A percentile compares a stretch with the other conserved stretches of the same genome.
Evolutionary conservation across 2,113 vertebrate genomes (phyloP).

Genomic region (cattle (Bos taurus)): DNA sequence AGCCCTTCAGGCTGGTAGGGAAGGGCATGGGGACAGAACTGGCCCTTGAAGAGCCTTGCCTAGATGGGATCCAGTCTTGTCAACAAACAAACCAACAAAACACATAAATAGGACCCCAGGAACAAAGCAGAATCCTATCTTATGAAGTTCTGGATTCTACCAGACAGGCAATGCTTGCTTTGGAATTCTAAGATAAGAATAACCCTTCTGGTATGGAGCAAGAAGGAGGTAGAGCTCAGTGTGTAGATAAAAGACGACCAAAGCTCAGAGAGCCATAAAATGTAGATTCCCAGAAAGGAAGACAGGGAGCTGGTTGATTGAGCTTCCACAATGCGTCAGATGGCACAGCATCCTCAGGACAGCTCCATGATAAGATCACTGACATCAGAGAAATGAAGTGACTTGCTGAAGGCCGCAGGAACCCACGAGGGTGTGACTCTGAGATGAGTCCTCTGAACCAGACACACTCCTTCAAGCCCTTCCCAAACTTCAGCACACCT

Average conservation of each 20-base stretch:
- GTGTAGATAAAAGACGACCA: not conserved
- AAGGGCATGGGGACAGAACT: not conserved
- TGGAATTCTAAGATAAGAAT: not conserved
- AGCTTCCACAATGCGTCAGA: not conserved
- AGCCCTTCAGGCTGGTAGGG: constrained; percentile 17
- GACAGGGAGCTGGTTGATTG: not conserved
- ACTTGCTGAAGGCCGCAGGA: not conserved
- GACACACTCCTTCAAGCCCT: not conserved
- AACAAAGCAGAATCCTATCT: constrained; percentile 33
- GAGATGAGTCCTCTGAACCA: not conserved
- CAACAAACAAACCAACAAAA: not conserved
- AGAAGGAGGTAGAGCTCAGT: not conserved
- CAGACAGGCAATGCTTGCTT: not conserved
- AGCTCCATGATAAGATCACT: not conserved
- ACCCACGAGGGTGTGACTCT: not conserved
- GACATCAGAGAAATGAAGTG: not conserved
- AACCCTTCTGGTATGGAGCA: not conserved
- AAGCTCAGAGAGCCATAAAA: not conserved
- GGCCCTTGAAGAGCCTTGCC: not conserved
- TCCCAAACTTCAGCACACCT: not conserved
- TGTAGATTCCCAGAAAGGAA: not conserved
- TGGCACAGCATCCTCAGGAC: not conserved
- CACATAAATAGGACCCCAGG: not conserved
- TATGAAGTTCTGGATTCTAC: not conserved
- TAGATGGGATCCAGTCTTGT: not conserved